Percentiles rank a stretch among this genome's conserved stretches.
These are phyloP conservation scores for Epizoanthus scotinus DNA, from an alignment of 92 coral and sea anemone species.

Conservation along the genomic window DNA sequence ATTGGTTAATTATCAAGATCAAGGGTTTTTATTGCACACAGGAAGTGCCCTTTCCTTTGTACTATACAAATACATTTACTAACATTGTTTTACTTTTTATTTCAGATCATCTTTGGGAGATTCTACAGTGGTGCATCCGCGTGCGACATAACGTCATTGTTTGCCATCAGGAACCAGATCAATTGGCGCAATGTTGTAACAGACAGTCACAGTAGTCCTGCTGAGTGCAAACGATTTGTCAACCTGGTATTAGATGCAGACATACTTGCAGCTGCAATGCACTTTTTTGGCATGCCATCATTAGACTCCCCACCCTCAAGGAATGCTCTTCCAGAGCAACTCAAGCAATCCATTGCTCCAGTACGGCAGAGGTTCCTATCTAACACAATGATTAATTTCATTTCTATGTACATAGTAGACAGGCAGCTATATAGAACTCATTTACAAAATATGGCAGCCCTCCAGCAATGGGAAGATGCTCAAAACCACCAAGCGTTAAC, in stretches of 20 bases:
- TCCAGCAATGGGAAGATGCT: conserved; percentile 60
- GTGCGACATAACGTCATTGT: conserved; percentile 34
- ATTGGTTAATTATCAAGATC: no score
- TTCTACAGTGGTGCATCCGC: conserved; percentile 56
- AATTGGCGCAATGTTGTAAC: conserved; percentile 63
- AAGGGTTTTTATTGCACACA: no score
- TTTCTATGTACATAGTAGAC: conserved; percentile 6
- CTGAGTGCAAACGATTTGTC: conserved; percentile 52
- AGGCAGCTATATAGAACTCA: conserved; percentile 45
- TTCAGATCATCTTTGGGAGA: conserved; percentile 56
- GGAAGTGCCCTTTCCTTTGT: no score
- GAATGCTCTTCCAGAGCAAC: no score
- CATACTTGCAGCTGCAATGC: conserved; percentile 52
- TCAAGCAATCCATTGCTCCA: no score
- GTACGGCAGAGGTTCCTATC: no score
- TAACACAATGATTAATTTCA: no score
- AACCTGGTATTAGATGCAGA: conserved; percentile 55
- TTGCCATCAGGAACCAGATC: conserved; percentile 53
- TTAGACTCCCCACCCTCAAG: no score
- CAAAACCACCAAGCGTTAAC: conserved; percentile 35
- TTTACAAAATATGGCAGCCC: conserved; percentile 37
- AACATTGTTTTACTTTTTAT: neutral
- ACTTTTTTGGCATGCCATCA: conserved; percentile 69
- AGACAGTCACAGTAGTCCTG: conserved; percentile 50
- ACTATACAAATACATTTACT: no score